Conservation (phyloP, 2,888 invertebrate species). For the Halictus quadricinctus region DNA sequence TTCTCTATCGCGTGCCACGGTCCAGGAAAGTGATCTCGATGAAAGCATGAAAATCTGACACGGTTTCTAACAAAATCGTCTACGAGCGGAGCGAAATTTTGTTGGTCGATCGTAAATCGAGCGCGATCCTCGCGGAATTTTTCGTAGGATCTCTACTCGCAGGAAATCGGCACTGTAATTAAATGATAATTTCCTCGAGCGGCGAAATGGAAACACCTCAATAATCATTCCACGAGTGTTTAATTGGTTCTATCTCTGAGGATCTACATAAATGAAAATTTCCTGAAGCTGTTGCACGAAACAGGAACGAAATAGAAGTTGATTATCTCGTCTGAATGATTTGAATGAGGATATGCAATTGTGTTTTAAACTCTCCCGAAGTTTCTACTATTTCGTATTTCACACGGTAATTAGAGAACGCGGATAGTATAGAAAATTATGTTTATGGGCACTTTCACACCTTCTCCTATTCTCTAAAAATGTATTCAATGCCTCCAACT, state of each 20-base stretch:
- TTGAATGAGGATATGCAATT: not conserved
- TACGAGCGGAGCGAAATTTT: not conserved
- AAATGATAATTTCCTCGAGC: not conserved
- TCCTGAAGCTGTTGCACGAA: not conserved
- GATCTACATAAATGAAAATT: not conserved
- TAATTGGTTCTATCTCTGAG: not conserved
- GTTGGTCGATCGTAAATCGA: not conserved
- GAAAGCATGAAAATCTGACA: constrained; percentile 18
- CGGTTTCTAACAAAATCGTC: not conserved
- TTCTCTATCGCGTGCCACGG: constrained; percentile 22
- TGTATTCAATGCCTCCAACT: not conserved
- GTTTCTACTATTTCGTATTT: not conserved
- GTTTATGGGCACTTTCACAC: not conserved
- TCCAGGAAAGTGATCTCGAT: constrained; percentile 46
- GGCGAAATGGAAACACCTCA: not conserved
- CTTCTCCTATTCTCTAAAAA: not conserved
- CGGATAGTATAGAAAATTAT: not conserved
- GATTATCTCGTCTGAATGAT: not conserved
- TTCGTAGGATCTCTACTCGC: not conserved
- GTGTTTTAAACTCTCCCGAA: too few species aligned
- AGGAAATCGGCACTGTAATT: not conserved
- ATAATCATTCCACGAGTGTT: not conserved
- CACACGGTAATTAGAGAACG: too few species aligned
- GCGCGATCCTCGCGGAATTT: not conserved
- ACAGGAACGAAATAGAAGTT: not conserved